Evolutionary conservation across 2,797 vertebrate genomes (phyloP), one percentile per base, ranked within the genome.

Genomic region (Euphonia xanthogaster): DNA sequence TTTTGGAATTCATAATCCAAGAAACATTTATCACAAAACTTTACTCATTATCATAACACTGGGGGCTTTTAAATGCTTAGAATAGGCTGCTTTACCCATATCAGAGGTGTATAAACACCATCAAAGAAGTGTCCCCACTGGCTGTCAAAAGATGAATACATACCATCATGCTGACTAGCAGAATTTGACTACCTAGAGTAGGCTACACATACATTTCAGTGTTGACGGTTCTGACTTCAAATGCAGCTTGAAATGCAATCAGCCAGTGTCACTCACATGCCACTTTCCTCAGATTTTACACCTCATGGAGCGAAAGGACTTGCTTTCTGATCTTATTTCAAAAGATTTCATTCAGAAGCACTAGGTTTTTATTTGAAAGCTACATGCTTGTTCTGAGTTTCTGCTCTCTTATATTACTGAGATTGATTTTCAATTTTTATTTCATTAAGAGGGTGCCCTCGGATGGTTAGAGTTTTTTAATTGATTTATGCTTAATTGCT

Each of bases 201-300:
- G 40, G 13, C 63, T 71, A 61, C 0, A 1, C 70, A 63, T n/a
- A 40, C 8, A 39, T 93, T 82, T 90, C 51, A 61, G n/a, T 21
- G 17, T 35, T 88, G 65, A 72, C 74, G 58, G 72, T 91, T 27
- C 35, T 75, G 65, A 76, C 78, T 96, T 86, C 61, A 94, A 91
- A 87, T 74, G 65, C 54, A 74, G 50, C 68, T 92, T 94, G 90
- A 80, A 92, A 86, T 73, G 60, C 39, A 88, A 54, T 90, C 82
- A 91, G 23, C 31, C 61, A 65, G 54, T 68, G 28, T 48, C 2
- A 0, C 14, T 86, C 47, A 57, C 15, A 31, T 71, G 68, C 31
- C 54, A 48, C 58, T 80, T 94, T 25, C n/a, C 61, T 92, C 75
- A n/a, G 53, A 79, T 85, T 94, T 92, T 90, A 82, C 30, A 61